Evolutionary conservation across 2,888 invertebrate species (phyloP).

Genomic region (Phortica okadai): DNA sequence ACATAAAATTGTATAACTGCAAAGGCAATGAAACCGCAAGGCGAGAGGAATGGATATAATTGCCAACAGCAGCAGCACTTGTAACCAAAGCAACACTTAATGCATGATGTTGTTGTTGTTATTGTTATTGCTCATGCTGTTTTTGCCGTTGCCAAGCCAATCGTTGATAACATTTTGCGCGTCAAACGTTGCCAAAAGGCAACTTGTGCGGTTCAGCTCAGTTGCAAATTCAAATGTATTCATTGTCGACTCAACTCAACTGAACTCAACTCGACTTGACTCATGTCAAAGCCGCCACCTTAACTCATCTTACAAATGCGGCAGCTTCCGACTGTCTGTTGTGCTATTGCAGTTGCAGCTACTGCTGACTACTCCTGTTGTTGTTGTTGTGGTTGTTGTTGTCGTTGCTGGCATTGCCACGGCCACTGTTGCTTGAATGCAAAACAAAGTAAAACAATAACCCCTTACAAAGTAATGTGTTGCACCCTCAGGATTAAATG

Average conservation of each 20-base stretch:
- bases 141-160: conserved; percentile 49
- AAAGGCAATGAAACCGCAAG: conserved; percentile 21
- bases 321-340: conserved; percentile 27
- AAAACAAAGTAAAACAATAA: background rate
- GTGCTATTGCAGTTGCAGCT: conserved; percentile 23
- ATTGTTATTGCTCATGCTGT: conserved; percentile 58
- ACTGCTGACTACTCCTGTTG: background rate
- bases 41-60: conserved; percentile 32
- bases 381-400: background rate
- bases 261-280: too few relatives aligned
- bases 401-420: conserved; percentile 3
- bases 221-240: background rate
- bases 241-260: too few relatives aligned
- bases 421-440: background rate
- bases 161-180: conserved; percentile 39
- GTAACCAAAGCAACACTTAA: conserved; percentile 29
- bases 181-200: conserved; percentile 22
- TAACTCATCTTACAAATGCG: background rate
- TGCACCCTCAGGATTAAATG: background rate
- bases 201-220: conserved; percentile 31
- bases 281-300: background rate
- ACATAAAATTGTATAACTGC: background rate
- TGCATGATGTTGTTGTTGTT: conserved; percentile 41
- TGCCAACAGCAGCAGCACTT: conserved; percentile 67
- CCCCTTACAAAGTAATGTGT: background rate